Conservation (phyloP, 2,888 invertebrate genomes). For the Portevinia maculata region DNA sequence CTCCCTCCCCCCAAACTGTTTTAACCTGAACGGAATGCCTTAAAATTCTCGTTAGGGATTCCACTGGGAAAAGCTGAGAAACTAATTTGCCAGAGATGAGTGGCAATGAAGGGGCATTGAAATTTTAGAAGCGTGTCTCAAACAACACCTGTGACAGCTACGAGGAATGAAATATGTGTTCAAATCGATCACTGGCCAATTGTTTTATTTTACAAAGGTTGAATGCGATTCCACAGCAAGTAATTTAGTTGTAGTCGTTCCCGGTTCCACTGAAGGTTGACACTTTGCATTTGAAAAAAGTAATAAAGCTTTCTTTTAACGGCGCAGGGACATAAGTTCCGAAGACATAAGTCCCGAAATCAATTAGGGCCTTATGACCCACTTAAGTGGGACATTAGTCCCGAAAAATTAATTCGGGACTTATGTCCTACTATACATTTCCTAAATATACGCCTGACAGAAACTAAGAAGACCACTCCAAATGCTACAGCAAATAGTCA, state of each 20-base stretch:
- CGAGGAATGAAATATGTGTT: slow-evolving; percentile 5
- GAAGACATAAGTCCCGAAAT: too few species aligned
- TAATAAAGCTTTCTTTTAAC: too few species aligned
- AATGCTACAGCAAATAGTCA: too few species aligned
- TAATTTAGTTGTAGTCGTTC: not conserved
- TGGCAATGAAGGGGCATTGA: slow-evolving; percentile 54
- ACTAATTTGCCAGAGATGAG: slow-evolving; percentile 57
- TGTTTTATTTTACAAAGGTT: not conserved
- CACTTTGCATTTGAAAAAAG: too few species aligned
- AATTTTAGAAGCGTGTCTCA: slow-evolving; percentile 39
- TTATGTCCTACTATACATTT: too few species aligned
- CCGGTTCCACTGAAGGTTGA: too few species aligned
- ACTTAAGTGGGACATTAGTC: too few species aligned
- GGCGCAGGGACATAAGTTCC: too few species aligned
- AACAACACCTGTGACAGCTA: slow-evolving; percentile 35
- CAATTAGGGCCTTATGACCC: too few species aligned
- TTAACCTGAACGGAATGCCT: slow-evolving; percentile 1
- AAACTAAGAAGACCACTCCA: too few species aligned
- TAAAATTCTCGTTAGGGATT: slow-evolving; percentile 48
- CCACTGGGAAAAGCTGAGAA: slow-evolving; percentile 29
- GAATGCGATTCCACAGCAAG: not conserved
- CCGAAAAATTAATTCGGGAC: too few species aligned
- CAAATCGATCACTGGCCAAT: slow-evolving; percentile 13
- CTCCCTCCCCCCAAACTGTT: not conserved
- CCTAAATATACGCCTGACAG: too few species aligned